phyloP scores from a whole-genome alignment of 2,113 vertebrate species.

The Paedocypris sp. region DNA sequence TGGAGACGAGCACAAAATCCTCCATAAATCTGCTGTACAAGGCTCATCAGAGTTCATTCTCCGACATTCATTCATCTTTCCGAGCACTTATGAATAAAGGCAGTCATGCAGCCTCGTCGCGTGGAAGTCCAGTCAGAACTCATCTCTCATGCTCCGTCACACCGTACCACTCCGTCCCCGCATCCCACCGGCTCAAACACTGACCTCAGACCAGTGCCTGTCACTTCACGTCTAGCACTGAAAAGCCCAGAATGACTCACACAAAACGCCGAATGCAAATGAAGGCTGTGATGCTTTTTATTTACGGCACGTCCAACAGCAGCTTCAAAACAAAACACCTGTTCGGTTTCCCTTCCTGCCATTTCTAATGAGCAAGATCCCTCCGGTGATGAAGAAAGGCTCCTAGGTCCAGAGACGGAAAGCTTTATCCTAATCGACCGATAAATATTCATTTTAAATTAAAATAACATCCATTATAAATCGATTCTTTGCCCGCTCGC shows the following conservation, averaged over 20 bases:
- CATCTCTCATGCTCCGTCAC: neutral
- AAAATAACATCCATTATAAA: slow-evolving; percentile 34
- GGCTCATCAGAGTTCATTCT: neutral
- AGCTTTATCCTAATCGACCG: slow-evolving; percentile 17
- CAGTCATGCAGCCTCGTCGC: neutral
- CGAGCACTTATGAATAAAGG: neutral
- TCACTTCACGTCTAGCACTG: neutral
- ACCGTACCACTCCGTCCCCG: neutral
- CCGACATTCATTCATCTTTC: neutral
- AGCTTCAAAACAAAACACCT: neutral
- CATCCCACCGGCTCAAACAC: neutral
- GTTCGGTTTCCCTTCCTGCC: neutral
- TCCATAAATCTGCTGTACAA: too few species aligned
- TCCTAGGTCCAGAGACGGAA: slow-evolving; percentile 28
- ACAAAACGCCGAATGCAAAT: neutral
- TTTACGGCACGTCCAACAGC: too few species aligned
- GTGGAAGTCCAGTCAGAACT: neutral
- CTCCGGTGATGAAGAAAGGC: neutral
- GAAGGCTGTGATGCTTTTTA: too few species aligned
- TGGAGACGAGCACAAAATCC: too few species aligned
- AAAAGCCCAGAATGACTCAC: neutral
- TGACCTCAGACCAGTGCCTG: neutral
- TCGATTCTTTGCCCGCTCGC: slow-evolving; percentile 27
- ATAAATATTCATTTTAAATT: slow-evolving; percentile 52
- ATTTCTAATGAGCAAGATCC: neutral